Base-by-base conservation (phyloP, 1,140 invertebrate species). In the Tribolium castaneum region DNA sequence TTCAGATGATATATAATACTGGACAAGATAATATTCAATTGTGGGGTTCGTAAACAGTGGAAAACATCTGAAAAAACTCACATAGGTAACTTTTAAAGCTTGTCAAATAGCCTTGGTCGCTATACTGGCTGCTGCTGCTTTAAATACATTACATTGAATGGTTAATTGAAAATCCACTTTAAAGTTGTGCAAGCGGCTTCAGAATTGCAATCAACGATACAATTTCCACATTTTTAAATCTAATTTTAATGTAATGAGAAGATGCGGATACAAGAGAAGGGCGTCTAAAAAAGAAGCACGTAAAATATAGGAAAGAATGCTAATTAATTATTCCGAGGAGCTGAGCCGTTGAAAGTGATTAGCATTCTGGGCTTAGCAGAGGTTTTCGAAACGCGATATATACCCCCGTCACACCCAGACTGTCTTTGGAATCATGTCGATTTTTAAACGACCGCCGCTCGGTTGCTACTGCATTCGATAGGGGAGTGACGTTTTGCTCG, bases 181-280 rank as follows among this genome's bases (percentile, higher is more conserved):
- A 83, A 83, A 83, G 81, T 84, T 82, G 78, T 77, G 71, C 75
- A 12, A 59, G 70, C 59, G 79, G 77, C 76, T 74, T 75, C 82
- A 80, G 82, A 82, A 84, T 85, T 81, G 85, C 84, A 86, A 86
- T 86, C 84, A 86, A 84, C 85, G 85, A 85, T 86, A 86, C 85
- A 85, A 86, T 86, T 85, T 86, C 85, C 85, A 86, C 85, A 85
- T 86, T 86, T 86, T 86, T 86, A 86, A 86, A 86, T 86, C 84
- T 86, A 86, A 86, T 86, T 86, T 85, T 85, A 85, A 86, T 85
- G 84, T 85, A 86, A 86, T 85, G 85, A 86, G 84, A 78, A 81
- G 74, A 81, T 72, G 79, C 79, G 76, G 75, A 77, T 77, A 79
- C 52, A 16, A 49, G 73, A 66, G 74, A 54, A 66, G 81, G 70